Conservation (phyloP, 2,888 invertebrate genomes). For the Volucella bombylans region DNA sequence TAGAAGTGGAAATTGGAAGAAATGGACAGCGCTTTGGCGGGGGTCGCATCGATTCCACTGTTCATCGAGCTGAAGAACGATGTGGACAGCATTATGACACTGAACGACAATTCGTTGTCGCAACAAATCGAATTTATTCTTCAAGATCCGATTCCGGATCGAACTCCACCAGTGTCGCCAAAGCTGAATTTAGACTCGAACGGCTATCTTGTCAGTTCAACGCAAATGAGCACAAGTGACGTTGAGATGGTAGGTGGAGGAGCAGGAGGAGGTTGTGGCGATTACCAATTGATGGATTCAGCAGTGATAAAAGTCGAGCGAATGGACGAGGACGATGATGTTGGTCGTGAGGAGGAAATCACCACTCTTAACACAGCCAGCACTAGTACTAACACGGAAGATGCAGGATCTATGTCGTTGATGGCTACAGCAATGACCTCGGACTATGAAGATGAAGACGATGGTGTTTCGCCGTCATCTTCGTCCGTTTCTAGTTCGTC, state of each 20-base stretch:
- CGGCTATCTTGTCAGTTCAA: constrained; percentile 37
- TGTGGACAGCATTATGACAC: constrained; percentile 81
- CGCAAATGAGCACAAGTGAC: constrained; percentile 23
- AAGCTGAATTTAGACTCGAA: constrained; percentile 57
- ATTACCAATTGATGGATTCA: constrained; percentile 62
- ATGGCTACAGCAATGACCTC: constrained; percentile 68
- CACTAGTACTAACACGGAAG: constrained; percentile 75
- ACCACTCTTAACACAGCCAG: constrained; percentile 44
- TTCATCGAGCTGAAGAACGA: constrained; percentile 76
- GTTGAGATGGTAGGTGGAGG: neutral
- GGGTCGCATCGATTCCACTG: constrained; percentile 72
- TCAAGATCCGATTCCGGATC: constrained; percentile 79
- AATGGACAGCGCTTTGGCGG: constrained; percentile 71
- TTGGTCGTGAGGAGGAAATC: constrained; percentile 66
- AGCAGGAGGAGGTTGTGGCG: constrained; percentile 1
- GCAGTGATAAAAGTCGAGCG: constrained; percentile 64
- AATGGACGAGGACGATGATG: constrained; percentile 67
- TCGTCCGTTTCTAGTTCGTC: constrained; percentile 64
- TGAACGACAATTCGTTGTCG: constrained; percentile 82
- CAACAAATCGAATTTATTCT: constrained; percentile 83
- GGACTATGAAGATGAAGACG: constrained; percentile 72
- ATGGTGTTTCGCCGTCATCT: constrained; percentile 61
- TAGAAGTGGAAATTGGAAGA: neutral
- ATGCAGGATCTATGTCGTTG: constrained; percentile 42
- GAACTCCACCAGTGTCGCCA: constrained; percentile 61